Evolutionary conservation across 1,140 invertebrate genomes (phyloP).

Genomic region (Apocrypta bakeri): DNA sequence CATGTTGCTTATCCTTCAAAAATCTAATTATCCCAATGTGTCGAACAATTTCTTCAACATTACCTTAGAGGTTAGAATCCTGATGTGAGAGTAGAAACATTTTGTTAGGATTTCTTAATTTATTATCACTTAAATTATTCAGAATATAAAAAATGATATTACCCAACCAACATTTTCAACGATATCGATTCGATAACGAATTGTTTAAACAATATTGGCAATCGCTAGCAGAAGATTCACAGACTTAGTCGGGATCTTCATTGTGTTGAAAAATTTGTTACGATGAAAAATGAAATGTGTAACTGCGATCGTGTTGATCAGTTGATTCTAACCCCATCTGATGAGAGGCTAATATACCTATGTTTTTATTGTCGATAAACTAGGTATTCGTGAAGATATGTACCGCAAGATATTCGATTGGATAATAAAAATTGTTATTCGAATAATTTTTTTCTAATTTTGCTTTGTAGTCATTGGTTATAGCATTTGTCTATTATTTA

Average conservation of each 20-base stretch:
- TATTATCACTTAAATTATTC: no score
- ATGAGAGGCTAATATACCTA: neutral
- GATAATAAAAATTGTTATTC: no score
- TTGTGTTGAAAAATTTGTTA: neutral
- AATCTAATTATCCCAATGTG: no score
- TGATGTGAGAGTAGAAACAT: neutral
- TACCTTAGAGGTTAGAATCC: constrained; percentile 37
- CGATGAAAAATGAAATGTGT: neutral
- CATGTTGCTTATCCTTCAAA: constrained; percentile 55
- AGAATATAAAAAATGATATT: neutral
- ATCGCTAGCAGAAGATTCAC: constrained; percentile 8
- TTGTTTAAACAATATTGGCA: neutral
- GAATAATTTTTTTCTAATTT: no score
- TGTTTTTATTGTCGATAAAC: neutral
- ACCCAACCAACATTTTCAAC: neutral
- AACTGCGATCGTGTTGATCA: neutral
- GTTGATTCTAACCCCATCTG: neutral
- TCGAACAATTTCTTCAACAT: neutral
- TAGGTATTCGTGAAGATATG: neutral
- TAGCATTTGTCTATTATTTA: no score
- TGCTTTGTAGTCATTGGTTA: no score
- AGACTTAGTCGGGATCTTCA: neutral
- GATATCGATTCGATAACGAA: neutral
- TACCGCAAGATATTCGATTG: no score
- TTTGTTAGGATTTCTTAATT: neutral